phyloP scores from a whole-genome alignment of 2,797 vertebrate species.

The Ceyx erithaca region DNA sequence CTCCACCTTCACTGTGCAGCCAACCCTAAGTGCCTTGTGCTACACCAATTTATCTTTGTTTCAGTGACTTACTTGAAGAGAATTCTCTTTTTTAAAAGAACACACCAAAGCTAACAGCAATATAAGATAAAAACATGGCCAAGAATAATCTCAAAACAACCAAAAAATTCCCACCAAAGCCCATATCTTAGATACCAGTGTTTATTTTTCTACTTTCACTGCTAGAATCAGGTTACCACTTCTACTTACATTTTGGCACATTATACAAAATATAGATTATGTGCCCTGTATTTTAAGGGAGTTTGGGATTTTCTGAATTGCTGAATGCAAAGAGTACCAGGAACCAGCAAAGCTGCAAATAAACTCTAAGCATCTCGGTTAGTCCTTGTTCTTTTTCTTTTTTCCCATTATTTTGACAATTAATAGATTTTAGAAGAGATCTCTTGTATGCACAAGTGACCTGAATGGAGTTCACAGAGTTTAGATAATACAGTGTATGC shows the following conservation, averaged over 20 bases:
- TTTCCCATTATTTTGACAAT: not conserved
- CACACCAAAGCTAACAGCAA: not conserved
- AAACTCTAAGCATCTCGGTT: not conserved
- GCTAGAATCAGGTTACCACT: rapidly evolving
- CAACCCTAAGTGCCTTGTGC: not conserved
- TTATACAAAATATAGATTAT: no score
- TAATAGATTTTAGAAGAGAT: not conserved
- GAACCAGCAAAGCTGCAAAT: not conserved
- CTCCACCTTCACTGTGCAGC: not conserved
- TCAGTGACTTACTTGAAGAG: not conserved
- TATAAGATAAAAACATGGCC: not conserved
- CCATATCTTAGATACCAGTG: not conserved
- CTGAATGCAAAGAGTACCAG: not conserved
- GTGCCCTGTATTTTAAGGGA: not conserved
- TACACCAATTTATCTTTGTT: not conserved
- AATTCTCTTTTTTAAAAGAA: not conserved
- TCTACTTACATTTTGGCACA: not conserved
- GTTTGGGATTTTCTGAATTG: rapidly evolving
- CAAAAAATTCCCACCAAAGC: not conserved
- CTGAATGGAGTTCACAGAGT: not conserved
- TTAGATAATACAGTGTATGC: not conserved
- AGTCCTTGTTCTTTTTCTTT: not conserved
- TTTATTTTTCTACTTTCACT: not conserved
- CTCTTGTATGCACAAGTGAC: not conserved
- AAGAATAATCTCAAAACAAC: no score